phyloP scores from a whole-genome alignment of 2,113 vertebrate species.

The Ammodytes dubius region DNA sequence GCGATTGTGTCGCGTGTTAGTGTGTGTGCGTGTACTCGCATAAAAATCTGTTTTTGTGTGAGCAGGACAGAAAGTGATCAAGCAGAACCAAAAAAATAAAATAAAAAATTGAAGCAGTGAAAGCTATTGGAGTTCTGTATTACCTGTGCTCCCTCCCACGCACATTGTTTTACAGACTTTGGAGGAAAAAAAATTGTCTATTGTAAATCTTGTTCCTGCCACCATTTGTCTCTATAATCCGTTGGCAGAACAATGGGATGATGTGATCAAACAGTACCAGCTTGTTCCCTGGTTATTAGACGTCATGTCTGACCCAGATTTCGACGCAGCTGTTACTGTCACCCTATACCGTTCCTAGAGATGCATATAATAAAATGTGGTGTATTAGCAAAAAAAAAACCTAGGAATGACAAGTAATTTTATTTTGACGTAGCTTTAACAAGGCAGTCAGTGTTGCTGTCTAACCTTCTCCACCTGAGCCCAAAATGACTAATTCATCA shows the following conservation, averaged over 20 bases:
- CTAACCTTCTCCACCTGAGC: conserved; percentile 34
- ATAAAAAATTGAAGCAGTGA: conserved; percentile 45
- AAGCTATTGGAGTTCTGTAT: conserved; percentile 65
- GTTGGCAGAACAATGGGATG: conserved; percentile 70
- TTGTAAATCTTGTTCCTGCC: conserved; percentile 70
- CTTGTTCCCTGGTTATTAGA: conserved; percentile 78
- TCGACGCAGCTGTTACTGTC: conserved; percentile 60
- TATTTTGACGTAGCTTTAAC: conserved; percentile 50
- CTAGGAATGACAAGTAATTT: conserved; percentile 40
- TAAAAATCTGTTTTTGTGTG: conserved; percentile 46
- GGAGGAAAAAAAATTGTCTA: conserved; percentile 49
- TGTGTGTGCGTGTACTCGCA: conserved; percentile 27
- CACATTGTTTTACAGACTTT: conserved; percentile 64
- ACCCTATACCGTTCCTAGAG: conserved; percentile 59
- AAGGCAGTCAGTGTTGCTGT: conserved; percentile 56
- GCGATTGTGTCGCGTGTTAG: not conserved
- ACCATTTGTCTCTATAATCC: conserved; percentile 76
- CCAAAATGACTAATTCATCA: conserved; percentile 58
- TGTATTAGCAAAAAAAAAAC: conserved; percentile 25
- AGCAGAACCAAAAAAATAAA: conserved; percentile 10
- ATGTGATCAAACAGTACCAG: conserved; percentile 78
- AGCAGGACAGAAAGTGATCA: conserved; percentile 34
- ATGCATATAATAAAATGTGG: conserved; percentile 45
- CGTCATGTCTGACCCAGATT: conserved; percentile 79
- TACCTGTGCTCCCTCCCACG: conserved; percentile 64